Conservation (phyloP, 1,140 invertebrate species). For the Caenorhabditis briggsae region DNA sequence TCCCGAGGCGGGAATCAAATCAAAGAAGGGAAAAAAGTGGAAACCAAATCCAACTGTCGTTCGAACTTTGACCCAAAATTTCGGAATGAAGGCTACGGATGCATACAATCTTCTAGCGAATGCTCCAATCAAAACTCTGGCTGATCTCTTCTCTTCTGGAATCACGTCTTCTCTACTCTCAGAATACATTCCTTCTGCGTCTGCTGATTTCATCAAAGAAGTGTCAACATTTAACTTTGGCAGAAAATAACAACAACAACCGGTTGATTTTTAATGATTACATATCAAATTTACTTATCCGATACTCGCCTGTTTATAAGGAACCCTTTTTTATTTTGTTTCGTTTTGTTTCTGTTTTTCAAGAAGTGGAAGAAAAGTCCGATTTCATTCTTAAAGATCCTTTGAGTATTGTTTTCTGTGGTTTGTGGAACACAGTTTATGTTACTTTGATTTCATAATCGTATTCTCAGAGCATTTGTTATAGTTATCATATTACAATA, state of each 20-base stretch:
- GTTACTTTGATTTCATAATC: not conserved
- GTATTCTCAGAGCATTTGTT: not conserved
- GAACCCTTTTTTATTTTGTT: not conserved
- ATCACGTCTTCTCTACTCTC: conserved; percentile 22
- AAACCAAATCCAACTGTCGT: conserved; percentile 37
- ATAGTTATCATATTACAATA: not conserved
- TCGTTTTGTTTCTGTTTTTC: not conserved
- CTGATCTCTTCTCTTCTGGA: conserved; percentile 21
- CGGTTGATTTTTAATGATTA: not conserved
- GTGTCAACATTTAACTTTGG: conserved; percentile 41
- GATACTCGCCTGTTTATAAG: conserved; percentile 19
- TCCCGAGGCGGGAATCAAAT: not conserved
- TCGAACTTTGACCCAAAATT: conserved; percentile 8
- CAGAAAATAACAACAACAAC: conserved; percentile 9
- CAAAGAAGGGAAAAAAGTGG: conserved; percentile 31
- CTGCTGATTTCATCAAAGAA: conserved; percentile 47
- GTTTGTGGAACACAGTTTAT: conserved; percentile 32
- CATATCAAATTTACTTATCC: conserved; percentile 17
- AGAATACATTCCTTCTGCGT: conserved; percentile 14
- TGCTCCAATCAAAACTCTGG: conserved; percentile 20
- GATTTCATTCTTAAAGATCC: not conserved
- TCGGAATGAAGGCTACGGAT: conserved; percentile 5
- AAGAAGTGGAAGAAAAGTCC: not conserved
- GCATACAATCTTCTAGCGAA: conserved; percentile 25
- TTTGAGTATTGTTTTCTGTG: not conserved